These are phyloP conservation scores for Alviniconcha marisindica DNA, from an alignment of 1,140 invertebrate genomes.

Conservation along the genomic window DNA sequence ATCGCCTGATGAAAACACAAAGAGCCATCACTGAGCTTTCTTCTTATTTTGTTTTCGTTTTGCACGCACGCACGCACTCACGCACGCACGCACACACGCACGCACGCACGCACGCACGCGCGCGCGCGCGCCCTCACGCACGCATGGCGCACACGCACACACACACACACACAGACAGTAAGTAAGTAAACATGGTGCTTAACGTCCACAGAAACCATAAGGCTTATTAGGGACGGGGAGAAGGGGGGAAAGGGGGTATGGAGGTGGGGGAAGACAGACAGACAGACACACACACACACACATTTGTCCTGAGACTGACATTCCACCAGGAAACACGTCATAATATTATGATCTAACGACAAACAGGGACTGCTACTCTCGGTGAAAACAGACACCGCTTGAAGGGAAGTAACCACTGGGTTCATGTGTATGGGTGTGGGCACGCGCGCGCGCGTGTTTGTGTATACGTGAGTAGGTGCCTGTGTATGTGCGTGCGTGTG, in stretches of 20 bases:
- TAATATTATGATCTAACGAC: not conserved
- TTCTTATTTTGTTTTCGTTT: not conserved
- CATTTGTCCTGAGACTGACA: not conserved
- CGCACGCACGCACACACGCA: not conserved
- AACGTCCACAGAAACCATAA: no score
- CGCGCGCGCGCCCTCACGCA: no score
- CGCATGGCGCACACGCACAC: no score
- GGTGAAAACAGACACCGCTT: not conserved
- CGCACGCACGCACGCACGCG: not conserved
- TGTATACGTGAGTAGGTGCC: not conserved
- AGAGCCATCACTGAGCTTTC: not conserved
- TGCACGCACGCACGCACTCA: no score
- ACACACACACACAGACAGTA: slow-evolving; percentile 1
- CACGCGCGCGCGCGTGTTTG: not conserved
- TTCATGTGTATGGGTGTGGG: not conserved
- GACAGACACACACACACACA: not conserved
- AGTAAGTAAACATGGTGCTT: no score
- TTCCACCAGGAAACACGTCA: not conserved
- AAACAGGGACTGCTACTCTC: not conserved
- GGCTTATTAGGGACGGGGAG: no score
- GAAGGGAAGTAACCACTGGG: not conserved
- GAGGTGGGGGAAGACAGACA: not conserved
- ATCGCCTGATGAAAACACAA: not conserved
- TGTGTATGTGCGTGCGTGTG: not conserved
- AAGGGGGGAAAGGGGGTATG: no score